A percentile compares a stretch with the other conserved stretches of the same genome.
Evolutionary conservation across 2,113 vertebrate species (phyloP).

Genomic region (Panthera uncia): DNA sequence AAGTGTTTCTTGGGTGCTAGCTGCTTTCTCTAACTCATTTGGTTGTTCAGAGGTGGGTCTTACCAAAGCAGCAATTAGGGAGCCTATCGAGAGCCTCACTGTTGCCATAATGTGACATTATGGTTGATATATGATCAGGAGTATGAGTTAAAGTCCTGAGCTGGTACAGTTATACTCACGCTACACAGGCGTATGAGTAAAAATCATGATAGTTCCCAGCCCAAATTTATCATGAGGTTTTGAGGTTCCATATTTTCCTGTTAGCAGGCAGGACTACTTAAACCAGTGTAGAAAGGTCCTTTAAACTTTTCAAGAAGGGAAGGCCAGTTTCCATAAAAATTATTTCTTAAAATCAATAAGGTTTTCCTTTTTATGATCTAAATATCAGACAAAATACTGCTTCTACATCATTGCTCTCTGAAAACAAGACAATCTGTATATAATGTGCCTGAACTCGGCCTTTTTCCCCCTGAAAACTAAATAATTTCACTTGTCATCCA

Average conservation of each 20-base stretch:
- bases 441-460: background rate
- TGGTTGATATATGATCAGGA: background rate
- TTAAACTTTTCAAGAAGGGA: slow-evolving; percentile 15
- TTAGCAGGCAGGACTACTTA: background rate
- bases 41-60: background rate
- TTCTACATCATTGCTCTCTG: background rate
- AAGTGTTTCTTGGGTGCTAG: background rate
- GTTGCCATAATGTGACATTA: background rate
- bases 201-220: background rate
- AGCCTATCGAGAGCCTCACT: background rate
- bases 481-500: background rate
- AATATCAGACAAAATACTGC: background rate
- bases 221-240: background rate
- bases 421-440: background rate
- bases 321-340: background rate
- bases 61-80: background rate
- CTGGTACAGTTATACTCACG: background rate
- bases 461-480: background rate
- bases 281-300: background rate
- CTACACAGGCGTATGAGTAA: background rate
- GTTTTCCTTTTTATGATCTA: background rate
- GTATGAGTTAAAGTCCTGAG: background rate
- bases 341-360: background rate
- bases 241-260: background rate
- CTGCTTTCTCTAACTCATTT: background rate